phyloP scores from a whole-genome alignment of 2,113 vertebrate genomes.

The Paralichthys olivaceus region DNA sequence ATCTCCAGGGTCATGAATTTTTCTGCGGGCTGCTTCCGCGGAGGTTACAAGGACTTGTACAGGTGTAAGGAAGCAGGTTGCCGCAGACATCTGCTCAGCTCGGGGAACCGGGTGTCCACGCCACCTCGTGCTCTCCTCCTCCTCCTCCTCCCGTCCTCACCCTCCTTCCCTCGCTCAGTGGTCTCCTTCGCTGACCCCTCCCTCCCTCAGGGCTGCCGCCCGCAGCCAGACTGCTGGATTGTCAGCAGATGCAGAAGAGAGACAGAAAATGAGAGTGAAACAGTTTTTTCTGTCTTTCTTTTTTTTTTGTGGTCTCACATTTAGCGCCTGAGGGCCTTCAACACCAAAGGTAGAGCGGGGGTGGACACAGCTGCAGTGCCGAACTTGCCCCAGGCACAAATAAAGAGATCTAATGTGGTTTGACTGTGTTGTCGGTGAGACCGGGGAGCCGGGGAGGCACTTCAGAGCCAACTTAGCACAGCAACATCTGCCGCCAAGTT shows the following conservation, averaged over 20 bases:
- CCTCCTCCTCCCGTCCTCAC: slow-evolving; percentile 23
- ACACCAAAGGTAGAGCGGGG: slow-evolving; percentile 93
- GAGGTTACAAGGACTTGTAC: slow-evolving; percentile 82
- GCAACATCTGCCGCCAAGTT: slow-evolving; percentile 95
- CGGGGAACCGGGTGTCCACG: slow-evolving; percentile 72
- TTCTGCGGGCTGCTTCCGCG: slow-evolving; percentile 73
- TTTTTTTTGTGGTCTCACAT: slow-evolving; percentile 85
- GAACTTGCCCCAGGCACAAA: slow-evolving; percentile 94
- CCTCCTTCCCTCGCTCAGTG: background rate
- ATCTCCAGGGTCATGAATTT: slow-evolving; percentile 87
- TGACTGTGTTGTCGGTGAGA: slow-evolving; percentile 91
- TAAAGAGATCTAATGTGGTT: slow-evolving; percentile 91
- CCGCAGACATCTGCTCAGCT: slow-evolving; percentile 88
- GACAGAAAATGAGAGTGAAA: slow-evolving; percentile 64
- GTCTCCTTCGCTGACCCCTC: slow-evolving; percentile 37
- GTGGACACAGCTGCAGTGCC: slow-evolving; percentile 95
- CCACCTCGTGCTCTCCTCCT: slow-evolving; percentile 39
- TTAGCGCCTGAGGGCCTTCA: slow-evolving; percentile 89
- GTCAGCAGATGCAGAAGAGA: slow-evolving; percentile 86
- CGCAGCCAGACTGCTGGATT: slow-evolving; percentile 84
- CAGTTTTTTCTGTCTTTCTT: slow-evolving; percentile 28
- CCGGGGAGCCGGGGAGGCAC: slow-evolving; percentile 87
- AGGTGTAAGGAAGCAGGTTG: slow-evolving; percentile 93
- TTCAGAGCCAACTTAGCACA: slow-evolving; percentile 92
- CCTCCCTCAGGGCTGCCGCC: slow-evolving; percentile 65